Conservation (phyloP, 1,140 invertebrate species). For the Hestina assimilis region DNA sequence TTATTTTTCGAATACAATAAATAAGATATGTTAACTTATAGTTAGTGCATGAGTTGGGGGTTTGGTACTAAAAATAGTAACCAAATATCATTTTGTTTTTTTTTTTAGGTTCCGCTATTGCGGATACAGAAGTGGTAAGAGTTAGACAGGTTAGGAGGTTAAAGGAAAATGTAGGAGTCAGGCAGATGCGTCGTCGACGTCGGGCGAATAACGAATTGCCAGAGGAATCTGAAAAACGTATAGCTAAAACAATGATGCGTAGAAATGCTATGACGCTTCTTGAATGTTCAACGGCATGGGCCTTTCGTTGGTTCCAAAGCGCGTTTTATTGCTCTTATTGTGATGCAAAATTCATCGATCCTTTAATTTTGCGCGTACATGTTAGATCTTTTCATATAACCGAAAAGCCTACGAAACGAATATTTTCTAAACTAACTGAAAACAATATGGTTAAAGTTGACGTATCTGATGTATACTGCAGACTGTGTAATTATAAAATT, state of each 20-base stretch:
- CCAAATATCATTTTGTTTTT: slow-evolving; percentile 52
- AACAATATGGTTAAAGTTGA: slow-evolving; percentile 74
- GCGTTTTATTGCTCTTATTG: slow-evolving; percentile 68
- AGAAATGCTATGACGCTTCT: slow-evolving; percentile 60
- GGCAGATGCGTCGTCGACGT: slow-evolving; percentile 60
- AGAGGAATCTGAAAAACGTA: slow-evolving; percentile 60
- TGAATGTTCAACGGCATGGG: slow-evolving; percentile 65
- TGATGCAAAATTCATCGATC: slow-evolving; percentile 52
- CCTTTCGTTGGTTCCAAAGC: slow-evolving; percentile 63
- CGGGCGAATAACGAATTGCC: slow-evolving; percentile 63
- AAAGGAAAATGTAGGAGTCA: slow-evolving; percentile 59
- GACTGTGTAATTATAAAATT: slow-evolving; percentile 53
- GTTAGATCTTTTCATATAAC: slow-evolving; percentile 42
- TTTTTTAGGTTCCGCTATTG: slow-evolving; percentile 65
- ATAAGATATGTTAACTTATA: not conserved
- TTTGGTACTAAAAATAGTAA: slow-evolving; percentile 30
- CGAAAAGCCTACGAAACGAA: slow-evolving; percentile 43
- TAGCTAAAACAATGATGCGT: slow-evolving; percentile 68
- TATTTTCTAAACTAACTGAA: slow-evolving; percentile 69
- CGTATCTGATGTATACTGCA: slow-evolving; percentile 55
- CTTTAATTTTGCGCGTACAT: slow-evolving; percentile 44
- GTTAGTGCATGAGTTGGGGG: slow-evolving; percentile 23
- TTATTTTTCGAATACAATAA: not conserved
- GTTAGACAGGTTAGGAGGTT: slow-evolving; percentile 57
- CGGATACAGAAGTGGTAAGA: slow-evolving; percentile 38